Evolutionary conservation across 2,113 vertebrate genomes (phyloP).

Genomic region (Phainopepla nitens): DNA sequence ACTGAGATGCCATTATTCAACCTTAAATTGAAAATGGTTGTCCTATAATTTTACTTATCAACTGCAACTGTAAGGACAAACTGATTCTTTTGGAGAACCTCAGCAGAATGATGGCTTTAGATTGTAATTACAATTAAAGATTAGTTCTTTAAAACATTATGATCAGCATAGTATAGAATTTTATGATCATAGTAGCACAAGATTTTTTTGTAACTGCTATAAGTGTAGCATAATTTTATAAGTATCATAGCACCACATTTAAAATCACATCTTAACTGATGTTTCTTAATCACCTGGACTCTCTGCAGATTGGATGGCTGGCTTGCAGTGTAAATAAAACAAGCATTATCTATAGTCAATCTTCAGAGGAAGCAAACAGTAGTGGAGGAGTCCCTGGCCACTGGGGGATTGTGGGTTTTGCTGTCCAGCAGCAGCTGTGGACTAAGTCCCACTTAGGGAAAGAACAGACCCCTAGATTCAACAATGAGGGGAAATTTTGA

Average conservation of each 20-base stretch:
- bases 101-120: not conserved
- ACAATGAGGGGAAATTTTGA: not conserved
- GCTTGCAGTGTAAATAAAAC: not conserved
- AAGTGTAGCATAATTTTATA: not conserved
- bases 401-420: not conserved
- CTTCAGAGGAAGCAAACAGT: not conserved
- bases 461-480: not conserved
- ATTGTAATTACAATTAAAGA: not conserved
- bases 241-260: not conserved
- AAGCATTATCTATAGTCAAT: not conserved
- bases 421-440: not conserved
- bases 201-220: not conserved
- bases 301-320: not conserved
- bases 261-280: not conserved
- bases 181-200: not conserved
- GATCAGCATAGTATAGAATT: not conserved
- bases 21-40: not conserved
- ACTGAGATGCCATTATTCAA: conserved; percentile 34
- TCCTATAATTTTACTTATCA: not conserved
- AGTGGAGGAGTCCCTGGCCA: not conserved
- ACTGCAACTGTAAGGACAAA: not conserved
- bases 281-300: not conserved
- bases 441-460: not conserved
- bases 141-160: not conserved
- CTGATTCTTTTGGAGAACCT: not conserved